phyloP scores from a whole-genome alignment of 2,888 invertebrate genomes.

The Formica aserva region DNA sequence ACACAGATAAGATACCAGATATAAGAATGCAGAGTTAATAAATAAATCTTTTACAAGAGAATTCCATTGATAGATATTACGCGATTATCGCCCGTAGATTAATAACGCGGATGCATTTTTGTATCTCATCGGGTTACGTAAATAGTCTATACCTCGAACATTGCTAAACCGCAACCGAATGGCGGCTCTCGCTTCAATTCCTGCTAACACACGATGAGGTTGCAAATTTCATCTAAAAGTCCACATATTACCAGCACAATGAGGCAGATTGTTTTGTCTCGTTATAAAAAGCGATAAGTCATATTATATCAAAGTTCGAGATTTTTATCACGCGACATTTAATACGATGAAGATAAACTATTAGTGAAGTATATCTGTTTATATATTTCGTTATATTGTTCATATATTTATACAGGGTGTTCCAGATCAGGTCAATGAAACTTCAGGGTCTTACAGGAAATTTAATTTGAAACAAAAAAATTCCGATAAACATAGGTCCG shows the following conservation, averaged over 20 bases:
- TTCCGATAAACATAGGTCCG: too few species aligned
- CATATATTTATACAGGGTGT: too few species aligned
- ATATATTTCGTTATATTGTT: neutral
- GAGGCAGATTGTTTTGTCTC: neutral
- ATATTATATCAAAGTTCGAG: neutral
- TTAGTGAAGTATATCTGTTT: neutral
- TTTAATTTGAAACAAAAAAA: too few species aligned
- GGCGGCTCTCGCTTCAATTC: neutral
- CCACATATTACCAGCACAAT: neutral
- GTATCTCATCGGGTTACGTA: neutral
- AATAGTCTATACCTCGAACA: neutral
- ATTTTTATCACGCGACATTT: neutral
- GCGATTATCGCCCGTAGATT: slow-evolving; percentile 23
- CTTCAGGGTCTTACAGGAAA: too few species aligned
- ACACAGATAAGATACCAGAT: neutral
- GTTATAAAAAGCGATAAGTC: neutral
- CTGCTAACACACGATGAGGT: neutral
- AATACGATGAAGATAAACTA: neutral
- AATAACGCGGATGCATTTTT: slow-evolving; percentile 18
- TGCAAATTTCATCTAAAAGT: neutral
- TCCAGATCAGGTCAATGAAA: too few species aligned
- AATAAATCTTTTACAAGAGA: neutral
- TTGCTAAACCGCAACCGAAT: slow-evolving; percentile 17
- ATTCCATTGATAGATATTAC: slow-evolving; percentile 2
- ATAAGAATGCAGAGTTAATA: neutral